phyloP scores from a whole-genome alignment of 1,140 invertebrate species.

The Philaenus spumarius region DNA sequence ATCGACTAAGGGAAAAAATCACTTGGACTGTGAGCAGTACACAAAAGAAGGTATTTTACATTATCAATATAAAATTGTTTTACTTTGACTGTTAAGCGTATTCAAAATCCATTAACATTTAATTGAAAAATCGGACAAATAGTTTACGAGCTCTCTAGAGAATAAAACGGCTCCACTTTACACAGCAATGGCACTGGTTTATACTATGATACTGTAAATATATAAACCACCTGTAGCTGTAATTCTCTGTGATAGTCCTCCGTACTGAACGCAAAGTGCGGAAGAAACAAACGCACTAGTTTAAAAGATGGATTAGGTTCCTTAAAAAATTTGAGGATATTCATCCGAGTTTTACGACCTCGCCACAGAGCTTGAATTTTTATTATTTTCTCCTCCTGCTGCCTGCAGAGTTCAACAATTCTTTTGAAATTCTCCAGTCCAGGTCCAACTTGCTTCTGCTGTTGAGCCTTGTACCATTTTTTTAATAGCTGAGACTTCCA shows the following conservation, averaged over 20 bases:
- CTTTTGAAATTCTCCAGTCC: background rate
- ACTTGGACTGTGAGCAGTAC: no score
- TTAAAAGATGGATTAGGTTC: slow-evolving; percentile 58
- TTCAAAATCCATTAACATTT: no score
- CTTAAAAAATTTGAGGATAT: slow-evolving; percentile 52
- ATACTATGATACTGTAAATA: background rate
- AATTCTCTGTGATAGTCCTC: slow-evolving; percentile 65
- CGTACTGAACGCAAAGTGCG: slow-evolving; percentile 62
- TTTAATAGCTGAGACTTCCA: background rate
- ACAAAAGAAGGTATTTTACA: no score
- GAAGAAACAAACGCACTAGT: slow-evolving; percentile 65
- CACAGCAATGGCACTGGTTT: no score
- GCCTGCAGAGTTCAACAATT: background rate
- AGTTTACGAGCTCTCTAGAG: no score
- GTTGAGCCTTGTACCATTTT: background rate
- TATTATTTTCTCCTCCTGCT: slow-evolving; percentile 44
- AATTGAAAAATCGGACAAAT: no score
- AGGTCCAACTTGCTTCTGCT: background rate
- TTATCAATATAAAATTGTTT: no score
- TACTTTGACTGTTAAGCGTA: no score
- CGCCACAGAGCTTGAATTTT: slow-evolving; percentile 62
- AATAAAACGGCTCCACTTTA: no score
- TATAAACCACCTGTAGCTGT: slow-evolving; percentile 46
- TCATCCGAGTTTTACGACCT: slow-evolving; percentile 42
- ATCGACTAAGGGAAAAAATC: no score